These are phyloP conservation scores for Cryptomyrus ogoouensis DNA, from an alignment of 2,113 vertebrate genomes.

Conservation along the genomic window DNA sequence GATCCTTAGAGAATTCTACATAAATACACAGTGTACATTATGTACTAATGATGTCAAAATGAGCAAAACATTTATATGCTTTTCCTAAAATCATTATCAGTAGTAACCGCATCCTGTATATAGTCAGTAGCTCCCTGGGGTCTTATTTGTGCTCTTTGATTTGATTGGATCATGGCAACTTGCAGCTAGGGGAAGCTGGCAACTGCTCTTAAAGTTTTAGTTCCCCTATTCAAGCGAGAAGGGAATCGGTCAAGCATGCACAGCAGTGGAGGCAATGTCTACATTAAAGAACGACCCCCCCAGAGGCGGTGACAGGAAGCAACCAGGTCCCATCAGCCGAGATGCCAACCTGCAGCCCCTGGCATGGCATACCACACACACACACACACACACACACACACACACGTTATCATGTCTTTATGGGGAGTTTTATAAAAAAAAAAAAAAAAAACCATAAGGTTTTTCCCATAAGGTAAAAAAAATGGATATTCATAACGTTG, in stretches of 20 bases:
- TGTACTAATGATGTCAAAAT: not conserved
- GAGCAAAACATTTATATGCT: not conserved
- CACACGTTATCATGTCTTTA: not conserved
- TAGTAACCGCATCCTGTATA: not conserved
- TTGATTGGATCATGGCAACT: not conserved
- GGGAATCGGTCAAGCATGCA: not conserved
- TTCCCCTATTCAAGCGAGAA: not conserved
- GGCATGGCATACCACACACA: not conserved
- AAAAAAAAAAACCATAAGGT: too few relatives aligned
- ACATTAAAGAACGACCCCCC: not conserved
- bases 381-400: not conserved
- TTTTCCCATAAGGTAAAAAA: too few relatives aligned
- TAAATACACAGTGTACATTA: not conserved
- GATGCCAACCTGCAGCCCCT: not conserved
- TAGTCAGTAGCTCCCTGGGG: not conserved
- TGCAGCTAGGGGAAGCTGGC: not conserved
- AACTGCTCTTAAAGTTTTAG: not conserved
- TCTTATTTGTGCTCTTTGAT: not conserved
- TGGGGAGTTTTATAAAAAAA: too few relatives aligned
- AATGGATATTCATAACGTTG: too few relatives aligned
- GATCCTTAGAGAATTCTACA: not conserved
- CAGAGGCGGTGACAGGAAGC: not conserved
- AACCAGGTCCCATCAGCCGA: not conserved
- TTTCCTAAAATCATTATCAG: not conserved
- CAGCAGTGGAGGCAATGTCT: not conserved